Percentiles rank a stretch among this genome's conserved stretches.
Evolutionary conservation across 2,888 invertebrate species (phyloP).

Genomic region (Zygogramma bicolorata): DNA sequence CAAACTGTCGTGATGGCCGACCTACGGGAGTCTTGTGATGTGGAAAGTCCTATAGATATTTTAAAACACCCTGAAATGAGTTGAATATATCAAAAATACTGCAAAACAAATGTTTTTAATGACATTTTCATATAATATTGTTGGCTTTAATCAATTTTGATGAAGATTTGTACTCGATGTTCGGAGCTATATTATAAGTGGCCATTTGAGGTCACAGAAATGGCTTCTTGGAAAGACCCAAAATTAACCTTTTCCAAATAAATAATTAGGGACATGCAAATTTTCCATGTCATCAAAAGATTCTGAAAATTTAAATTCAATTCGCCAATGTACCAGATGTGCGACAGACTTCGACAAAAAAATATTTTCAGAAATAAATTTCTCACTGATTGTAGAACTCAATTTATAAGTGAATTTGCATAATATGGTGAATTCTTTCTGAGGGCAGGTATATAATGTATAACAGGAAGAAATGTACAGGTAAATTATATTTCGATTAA

Average conservation of each 20-base stretch:
- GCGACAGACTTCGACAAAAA: not conserved
- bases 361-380: not conserved
- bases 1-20: slow-evolving; percentile 66
- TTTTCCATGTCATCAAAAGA: not conserved
- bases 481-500: not conserved
- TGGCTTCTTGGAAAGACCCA: not conserved
- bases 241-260: not conserved
- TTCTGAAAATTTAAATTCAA: not conserved
- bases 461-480: no score
- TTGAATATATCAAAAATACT: slow-evolving; percentile 51
- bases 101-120: slow-evolving; percentile 48
- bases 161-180: slow-evolving; percentile 41
- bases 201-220: slow-evolving; percentile 47
- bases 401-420: not conserved
- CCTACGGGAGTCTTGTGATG: slow-evolving; percentile 52
- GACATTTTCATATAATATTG: slow-evolving; percentile 37
- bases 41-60: slow-evolving; percentile 37
- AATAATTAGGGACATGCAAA: not conserved
- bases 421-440: not conserved
- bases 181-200: slow-evolving; percentile 44
- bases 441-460: not conserved
- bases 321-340: not conserved
- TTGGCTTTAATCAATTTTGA: slow-evolving; percentile 26
- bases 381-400: not conserved
- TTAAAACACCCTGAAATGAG: slow-evolving; percentile 39